Evolutionary conservation across 1,140 invertebrate genomes (phyloP).

Genomic region (Homarus americanus): DNA sequence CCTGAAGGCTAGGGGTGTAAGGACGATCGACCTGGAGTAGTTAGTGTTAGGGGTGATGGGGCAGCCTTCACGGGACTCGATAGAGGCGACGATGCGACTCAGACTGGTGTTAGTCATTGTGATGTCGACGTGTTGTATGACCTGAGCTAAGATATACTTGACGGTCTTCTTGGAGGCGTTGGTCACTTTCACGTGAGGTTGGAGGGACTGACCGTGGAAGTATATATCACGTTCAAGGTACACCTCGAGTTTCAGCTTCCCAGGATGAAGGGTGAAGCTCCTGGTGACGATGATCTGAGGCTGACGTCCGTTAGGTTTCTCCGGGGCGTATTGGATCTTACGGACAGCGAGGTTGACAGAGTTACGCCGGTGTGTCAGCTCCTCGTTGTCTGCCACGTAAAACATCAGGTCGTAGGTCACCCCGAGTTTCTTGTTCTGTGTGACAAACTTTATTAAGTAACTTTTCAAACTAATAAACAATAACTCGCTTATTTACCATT

Average conservation of each 20-base stretch:
- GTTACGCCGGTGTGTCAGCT: background rate
- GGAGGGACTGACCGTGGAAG: slow-evolving; percentile 95
- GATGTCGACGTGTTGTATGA: slow-evolving; percentile 94
- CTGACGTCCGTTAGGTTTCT: slow-evolving; percentile 84
- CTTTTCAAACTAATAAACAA: too few species aligned
- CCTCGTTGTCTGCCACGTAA: slow-evolving; percentile 27
- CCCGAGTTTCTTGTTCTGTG: slow-evolving; percentile 21
- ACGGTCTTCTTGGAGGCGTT: slow-evolving; percentile 94
- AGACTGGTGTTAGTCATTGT: slow-evolving; percentile 96
- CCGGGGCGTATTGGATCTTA: slow-evolving; percentile 84
- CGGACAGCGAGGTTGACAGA: slow-evolving; percentile 33
- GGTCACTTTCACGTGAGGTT: slow-evolving; percentile 87
- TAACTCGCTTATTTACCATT: too few species aligned
- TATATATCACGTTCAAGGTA: slow-evolving; percentile 98
- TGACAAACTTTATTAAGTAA: too few species aligned
- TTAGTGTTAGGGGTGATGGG: slow-evolving; percentile 93
- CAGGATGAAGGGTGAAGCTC: slow-evolving; percentile 90
- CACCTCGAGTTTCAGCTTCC: slow-evolving; percentile 93
- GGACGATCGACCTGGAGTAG: slow-evolving; percentile 90
- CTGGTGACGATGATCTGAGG: slow-evolving; percentile 93
- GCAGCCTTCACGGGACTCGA: slow-evolving; percentile 94
- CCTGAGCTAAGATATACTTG: slow-evolving; percentile 89
- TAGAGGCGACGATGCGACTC: slow-evolving; percentile 90
- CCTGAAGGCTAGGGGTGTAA: slow-evolving; percentile 90
- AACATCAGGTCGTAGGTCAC: slow-evolving; percentile 48